Evolutionary conservation across 1,140 invertebrate genomes (phyloP).

Genomic region (Drosophila tani): DNA sequence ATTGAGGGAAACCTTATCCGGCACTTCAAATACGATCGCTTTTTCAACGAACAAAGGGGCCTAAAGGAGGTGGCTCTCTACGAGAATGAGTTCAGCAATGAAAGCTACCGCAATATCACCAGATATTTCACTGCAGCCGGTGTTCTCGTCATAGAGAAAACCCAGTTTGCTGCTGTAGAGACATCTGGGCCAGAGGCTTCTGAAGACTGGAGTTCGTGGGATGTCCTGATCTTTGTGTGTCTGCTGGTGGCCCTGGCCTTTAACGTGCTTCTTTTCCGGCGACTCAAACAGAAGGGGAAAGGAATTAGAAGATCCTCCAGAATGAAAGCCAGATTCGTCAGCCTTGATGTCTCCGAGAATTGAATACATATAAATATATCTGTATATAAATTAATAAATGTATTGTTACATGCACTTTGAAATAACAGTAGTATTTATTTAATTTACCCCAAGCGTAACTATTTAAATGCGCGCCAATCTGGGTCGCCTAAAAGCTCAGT

Average conservation of each 20-base stretch:
- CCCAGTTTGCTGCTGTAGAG: background rate
- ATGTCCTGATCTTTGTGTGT: background rate
- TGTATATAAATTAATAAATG: background rate
- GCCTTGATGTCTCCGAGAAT: background rate
- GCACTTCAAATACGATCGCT: background rate
- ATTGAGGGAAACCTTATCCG: background rate
- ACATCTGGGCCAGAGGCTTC: background rate
- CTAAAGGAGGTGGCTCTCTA: background rate
- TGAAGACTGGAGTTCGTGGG: background rate
- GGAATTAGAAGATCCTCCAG: background rate
- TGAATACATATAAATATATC: background rate
- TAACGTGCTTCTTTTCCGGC: background rate
- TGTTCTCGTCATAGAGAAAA: background rate
- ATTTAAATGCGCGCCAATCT: background rate
- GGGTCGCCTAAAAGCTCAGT: background rate
- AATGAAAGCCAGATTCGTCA: background rate
- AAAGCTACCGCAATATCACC: slow-evolving; percentile 2
- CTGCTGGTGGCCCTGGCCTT: background rate
- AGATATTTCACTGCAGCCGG: background rate
- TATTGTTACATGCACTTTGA: background rate
- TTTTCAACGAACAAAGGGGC: background rate
- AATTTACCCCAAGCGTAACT: no score
- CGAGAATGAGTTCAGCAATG: background rate
- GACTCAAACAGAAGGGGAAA: background rate
- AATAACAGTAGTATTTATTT: background rate